Percentiles rank a stretch among this genome's conserved stretches.
phyloP scores from a whole-genome alignment of 2,797 vertebrate species.

The Zalophus californianus region DNA sequence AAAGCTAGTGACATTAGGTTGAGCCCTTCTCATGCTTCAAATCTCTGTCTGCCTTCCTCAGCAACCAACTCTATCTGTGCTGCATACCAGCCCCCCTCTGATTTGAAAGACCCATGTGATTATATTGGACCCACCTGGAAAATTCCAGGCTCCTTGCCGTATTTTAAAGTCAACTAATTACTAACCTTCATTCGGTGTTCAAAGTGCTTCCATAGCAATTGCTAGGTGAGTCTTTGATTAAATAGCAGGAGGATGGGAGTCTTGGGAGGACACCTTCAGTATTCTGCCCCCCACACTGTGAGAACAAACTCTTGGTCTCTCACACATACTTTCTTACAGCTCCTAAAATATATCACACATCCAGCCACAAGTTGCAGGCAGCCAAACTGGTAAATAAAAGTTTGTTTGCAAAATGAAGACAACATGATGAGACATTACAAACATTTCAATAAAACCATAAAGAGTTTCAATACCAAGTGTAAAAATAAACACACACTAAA shows the following conservation, averaged over 20 bases:
- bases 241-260: background rate
- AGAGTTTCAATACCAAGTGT: background rate
- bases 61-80: background rate
- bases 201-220: background rate
- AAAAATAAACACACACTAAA: background rate
- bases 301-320: background rate
- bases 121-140: background rate
- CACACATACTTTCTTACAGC: background rate
- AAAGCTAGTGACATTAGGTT: fast-evolving
- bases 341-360: background rate
- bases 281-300: background rate
- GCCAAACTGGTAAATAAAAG: background rate
- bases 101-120: background rate
- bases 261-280: background rate
- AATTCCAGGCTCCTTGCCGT: background rate
- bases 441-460: background rate
- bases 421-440: background rate
- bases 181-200: background rate
- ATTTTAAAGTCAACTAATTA: background rate
- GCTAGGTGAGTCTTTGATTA: background rate
- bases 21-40: background rate
- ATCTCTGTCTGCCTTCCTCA: background rate
- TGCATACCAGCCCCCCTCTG: background rate
- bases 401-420: constrained; percentile 20
- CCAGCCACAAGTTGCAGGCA: background rate